A percentile compares a stretch with the other conserved stretches of the same genome.
Evolutionary conservation across 2,888 invertebrate species (phyloP).

Genomic region (Nipponacmea schrenckii): DNA sequence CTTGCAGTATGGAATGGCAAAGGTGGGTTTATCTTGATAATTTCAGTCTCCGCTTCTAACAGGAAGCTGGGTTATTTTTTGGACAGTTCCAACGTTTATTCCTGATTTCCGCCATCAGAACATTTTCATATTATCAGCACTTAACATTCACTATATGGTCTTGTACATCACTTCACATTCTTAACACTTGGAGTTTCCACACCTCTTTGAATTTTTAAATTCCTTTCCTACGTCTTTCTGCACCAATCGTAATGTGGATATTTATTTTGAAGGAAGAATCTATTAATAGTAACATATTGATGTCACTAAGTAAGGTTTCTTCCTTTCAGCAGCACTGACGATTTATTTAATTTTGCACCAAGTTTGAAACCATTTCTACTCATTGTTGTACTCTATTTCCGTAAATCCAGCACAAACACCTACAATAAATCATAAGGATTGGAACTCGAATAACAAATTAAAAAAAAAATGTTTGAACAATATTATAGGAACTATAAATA

Average conservation of each 20-base stretch:
- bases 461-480: background rate
- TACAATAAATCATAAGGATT: conserved; percentile 35
- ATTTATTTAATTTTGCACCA: conserved; percentile 1
- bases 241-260: background rate
- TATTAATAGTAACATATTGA: background rate
- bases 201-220: no score
- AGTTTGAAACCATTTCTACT: background rate
- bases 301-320: background rate
- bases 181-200: no score
- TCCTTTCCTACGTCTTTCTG: background rate
- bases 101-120: no score
- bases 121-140: no score
- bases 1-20: no score
- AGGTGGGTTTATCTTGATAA: no score
- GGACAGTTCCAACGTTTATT: no score
- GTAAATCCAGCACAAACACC: conserved; percentile 65
- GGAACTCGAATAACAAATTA: background rate
- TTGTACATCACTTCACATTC: no score
- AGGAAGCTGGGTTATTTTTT: no score
- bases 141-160: no score
- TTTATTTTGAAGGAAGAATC: background rate
- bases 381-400: conserved; percentile 47
- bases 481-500: background rate
- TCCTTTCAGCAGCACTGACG: conserved; percentile 6
- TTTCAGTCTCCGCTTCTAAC: no score